Base-by-base conservation (phyloP, 2,888 invertebrate species). In the Odontothrips loti region DNA sequence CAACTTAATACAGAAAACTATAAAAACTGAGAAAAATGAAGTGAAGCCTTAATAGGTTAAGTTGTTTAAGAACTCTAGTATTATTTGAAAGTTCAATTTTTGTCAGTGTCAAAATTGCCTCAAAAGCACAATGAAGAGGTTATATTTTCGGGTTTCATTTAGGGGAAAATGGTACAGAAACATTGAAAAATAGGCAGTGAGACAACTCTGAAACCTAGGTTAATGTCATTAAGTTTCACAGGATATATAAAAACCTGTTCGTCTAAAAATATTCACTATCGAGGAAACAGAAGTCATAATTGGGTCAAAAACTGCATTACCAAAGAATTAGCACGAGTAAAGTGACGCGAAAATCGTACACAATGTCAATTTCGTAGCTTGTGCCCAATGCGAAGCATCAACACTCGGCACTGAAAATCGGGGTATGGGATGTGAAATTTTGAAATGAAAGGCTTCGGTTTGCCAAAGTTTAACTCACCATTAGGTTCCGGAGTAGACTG, bases 401-500 rank as follows among this genome's bases (percentile, higher is more conserved):
- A 27, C 2, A 27, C 68, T 75, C 68, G 68, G 68, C 68, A 23
- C 68, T 12, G 68, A 75, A 27, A 27, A 75, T 6, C 8, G 68
- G 68, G 68, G 11, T 4, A 27, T 27, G 68, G 68, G 68, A 27
- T 9, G 23, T 9, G 27, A 27, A 27, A 75, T 20, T 48, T 80
- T 80, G 79, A 81, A 80, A 80, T 80, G 81, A 82, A 43, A 82
- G 81, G 68, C 79, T 27, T 27, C 68, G 68, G 68, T 75, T 75
- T 75, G 23, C 68, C 68, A 27, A 86, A 63, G 82, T 87, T 87
- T 86, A 87, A 89, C 92, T 92, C 89, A 94, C 94, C 94, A 88
- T 94, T 92, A 86, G 93, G 91, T 88, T 94, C 94, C 85, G 94
- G 92, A 86, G 93, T 91, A 87, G 93, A 93, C 90, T 93, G 93